Evolutionary conservation across 2,113 vertebrate genomes (phyloP), one percentile per base, ranked within the genome.

Genomic region (Sturnus vulgaris): DNA sequence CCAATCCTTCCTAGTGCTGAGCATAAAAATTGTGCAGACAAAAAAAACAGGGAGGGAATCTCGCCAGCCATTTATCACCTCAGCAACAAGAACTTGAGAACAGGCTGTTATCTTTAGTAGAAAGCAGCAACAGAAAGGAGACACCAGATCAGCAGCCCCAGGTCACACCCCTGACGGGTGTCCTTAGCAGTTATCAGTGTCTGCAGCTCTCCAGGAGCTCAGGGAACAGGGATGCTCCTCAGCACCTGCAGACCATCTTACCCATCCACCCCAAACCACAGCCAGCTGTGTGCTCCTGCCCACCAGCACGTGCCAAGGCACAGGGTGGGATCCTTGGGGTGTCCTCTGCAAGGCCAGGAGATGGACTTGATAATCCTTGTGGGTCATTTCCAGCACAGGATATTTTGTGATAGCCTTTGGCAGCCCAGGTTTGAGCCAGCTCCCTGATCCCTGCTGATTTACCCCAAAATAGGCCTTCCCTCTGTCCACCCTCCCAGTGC

Each of bases 161-260:
- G 64, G 55, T 80, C 82, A 56, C 27, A 42, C 56, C 44, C 21
- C 71, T 73, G 68, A 31, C 15, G 0, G 1, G 10, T 65, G 70
- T 49, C 0, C 16, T 77, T 63, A 63, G 56, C 85, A 88, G 68
- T 78, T 85, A 81, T 52, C 90, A 9, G 52, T 33, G 90, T 68
- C 82, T 88, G 90, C 82, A 89, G 83, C 83, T 88, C 56, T 71
- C 27, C 90, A 92, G 96, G 85, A 92, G 75, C 59, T 92, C 28
- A 1, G 64, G 40, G 80, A 86, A 21, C 52, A 56, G 52, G 78
- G 86, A 86, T 93, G 56, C 28, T 66, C 35, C 72, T 90, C 88
- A 73, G 12, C 69, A 64, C 44, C 75, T 53, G 33, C 4, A 1
- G 76, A 88, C 78, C 85, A 49, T 66, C 60, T 90, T 86, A 88